A percentile compares a stretch with the other conserved stretches of the same genome.
Evolutionary conservation across 2,113 vertebrate species (phyloP).

Genomic region (Psettodes erumei): DNA sequence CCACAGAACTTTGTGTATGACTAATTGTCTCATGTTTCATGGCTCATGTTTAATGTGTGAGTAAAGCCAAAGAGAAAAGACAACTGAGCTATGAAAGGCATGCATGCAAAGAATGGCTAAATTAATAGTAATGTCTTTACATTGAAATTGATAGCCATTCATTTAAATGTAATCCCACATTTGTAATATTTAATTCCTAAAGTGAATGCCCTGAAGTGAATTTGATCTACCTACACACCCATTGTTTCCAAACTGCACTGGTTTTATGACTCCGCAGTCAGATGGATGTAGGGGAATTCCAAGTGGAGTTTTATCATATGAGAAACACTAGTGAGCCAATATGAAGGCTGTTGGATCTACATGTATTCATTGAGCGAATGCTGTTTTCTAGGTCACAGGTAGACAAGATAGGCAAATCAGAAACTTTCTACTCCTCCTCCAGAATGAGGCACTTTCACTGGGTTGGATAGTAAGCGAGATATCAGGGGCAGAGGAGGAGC

Average conservation of each 20-base stretch:
- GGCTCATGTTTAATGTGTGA: slow-evolving; percentile 41
- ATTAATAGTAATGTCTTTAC: slow-evolving; percentile 23
- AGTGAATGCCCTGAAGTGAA: slow-evolving; percentile 43
- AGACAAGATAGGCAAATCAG: slow-evolving; percentile 44
- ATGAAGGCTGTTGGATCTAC: slow-evolving; percentile 21
- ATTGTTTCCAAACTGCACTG: slow-evolving; percentile 37
- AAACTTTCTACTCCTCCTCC: slow-evolving; percentile 37
- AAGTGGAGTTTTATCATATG: slow-evolving; percentile 57
- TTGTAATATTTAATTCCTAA: slow-evolving; percentile 35
- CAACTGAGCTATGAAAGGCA: slow-evolving; percentile 12
- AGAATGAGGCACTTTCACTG: slow-evolving; percentile 70
- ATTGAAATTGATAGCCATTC: slow-evolving; percentile 36
- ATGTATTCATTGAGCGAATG: slow-evolving; percentile 32
- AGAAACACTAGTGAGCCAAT: slow-evolving; percentile 29
- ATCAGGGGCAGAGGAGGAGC: slow-evolving; percentile 53
- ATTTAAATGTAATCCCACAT: slow-evolving; percentile 42
- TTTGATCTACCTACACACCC: slow-evolving; percentile 42
- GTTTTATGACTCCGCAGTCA: slow-evolving; percentile 46
- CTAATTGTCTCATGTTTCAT: slow-evolving; percentile 44
- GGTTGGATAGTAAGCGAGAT: slow-evolving; percentile 19
- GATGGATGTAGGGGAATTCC: slow-evolving; percentile 64
- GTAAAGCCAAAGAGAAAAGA: slow-evolving; percentile 17
- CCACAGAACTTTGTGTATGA: slow-evolving; percentile 46
- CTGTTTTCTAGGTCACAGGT: slow-evolving; percentile 57
- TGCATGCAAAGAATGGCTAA: slow-evolving; percentile 11